Evolutionary conservation across 2,113 vertebrate species (phyloP).

Genomic region (Sceloporus undulatus): DNA sequence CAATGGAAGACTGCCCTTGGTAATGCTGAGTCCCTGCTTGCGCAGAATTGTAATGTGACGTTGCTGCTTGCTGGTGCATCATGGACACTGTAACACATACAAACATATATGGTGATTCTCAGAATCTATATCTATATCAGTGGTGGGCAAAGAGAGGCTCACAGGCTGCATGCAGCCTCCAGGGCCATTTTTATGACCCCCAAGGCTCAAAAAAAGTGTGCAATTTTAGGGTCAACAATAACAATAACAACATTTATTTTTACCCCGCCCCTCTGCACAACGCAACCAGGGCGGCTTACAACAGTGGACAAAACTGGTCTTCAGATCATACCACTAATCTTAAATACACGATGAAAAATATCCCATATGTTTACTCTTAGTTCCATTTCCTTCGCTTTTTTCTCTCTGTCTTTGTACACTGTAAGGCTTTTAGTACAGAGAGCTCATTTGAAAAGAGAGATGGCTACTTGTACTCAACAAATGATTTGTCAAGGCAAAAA

Average conservation of each 20-base stretch:
- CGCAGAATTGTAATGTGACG: conserved; percentile 89
- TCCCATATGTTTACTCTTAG: not conserved
- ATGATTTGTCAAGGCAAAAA: not conserved
- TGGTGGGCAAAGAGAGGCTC: not conserved
- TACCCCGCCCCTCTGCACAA: too few relatives aligned
- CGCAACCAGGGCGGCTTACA: too few relatives aligned
- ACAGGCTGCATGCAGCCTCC: too few relatives aligned
- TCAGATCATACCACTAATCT: not conserved
- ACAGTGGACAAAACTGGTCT: not conserved
- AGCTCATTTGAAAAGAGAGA: not conserved
- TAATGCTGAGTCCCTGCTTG: conserved; percentile 90
- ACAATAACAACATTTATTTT: too few relatives aligned
- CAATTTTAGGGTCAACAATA: too few relatives aligned
- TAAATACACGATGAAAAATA: not conserved
- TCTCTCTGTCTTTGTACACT: not conserved
- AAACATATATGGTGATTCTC: not conserved
- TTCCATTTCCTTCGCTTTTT: not conserved
- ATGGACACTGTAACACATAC: conserved; percentile 84
- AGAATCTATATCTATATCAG: not conserved
- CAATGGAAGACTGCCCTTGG: conserved; percentile 91
- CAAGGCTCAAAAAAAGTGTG: too few relatives aligned
- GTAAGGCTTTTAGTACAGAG: not conserved
- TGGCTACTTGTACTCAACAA: not conserved
- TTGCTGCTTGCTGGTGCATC: conserved; percentile 95
- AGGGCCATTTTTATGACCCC: not conserved